phyloP scores from a whole-genome alignment of 2,797 vertebrate genomes.

The Danio aesculapii region DNA sequence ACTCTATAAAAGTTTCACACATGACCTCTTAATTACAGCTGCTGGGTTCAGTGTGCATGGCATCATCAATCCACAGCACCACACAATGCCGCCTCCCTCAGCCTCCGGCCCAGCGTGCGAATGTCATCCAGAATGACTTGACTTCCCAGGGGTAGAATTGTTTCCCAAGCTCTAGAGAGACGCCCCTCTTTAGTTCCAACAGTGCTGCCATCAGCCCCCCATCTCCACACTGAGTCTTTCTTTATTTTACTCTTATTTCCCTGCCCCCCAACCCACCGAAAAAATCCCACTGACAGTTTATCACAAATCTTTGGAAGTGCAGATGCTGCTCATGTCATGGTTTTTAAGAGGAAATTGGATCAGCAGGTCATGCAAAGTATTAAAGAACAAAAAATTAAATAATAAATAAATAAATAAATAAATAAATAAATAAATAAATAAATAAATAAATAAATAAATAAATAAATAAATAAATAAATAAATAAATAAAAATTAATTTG shows the following conservation, averaged over 20 bases:
- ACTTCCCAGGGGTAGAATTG: constrained; percentile 70
- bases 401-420: too few species aligned
- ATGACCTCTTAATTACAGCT: constrained; percentile 80
- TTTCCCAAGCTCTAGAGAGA: constrained; percentile 70
- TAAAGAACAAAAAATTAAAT: constrained; percentile 41
- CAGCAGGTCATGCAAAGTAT: constrained; percentile 56
- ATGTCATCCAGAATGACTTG: constrained; percentile 73
- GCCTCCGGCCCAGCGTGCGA: constrained; percentile 63
- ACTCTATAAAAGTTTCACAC: constrained; percentile 69
- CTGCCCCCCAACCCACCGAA: neutral
- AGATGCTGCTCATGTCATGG: constrained; percentile 67
- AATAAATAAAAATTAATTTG: too few species aligned
- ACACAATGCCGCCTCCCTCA: constrained; percentile 70
- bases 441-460: too few species aligned
- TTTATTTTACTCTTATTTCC: constrained; percentile 20
- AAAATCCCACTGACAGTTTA: constrained; percentile 65
- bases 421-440: too few species aligned
- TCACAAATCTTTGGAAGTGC: constrained; percentile 67
- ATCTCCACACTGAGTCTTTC: constrained; percentile 49
- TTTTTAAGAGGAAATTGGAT: constrained; percentile 57
- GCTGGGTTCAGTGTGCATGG: constrained; percentile 70
- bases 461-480: too few species aligned
- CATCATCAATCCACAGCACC: constrained; percentile 69
- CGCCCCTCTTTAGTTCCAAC: constrained; percentile 80
- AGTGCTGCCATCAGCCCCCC: constrained; percentile 40